Percentiles rank a stretch among this genome's conserved stretches.
Conservation (phyloP, 2,888 invertebrate species). For the Oscheius sp. region DNA sequence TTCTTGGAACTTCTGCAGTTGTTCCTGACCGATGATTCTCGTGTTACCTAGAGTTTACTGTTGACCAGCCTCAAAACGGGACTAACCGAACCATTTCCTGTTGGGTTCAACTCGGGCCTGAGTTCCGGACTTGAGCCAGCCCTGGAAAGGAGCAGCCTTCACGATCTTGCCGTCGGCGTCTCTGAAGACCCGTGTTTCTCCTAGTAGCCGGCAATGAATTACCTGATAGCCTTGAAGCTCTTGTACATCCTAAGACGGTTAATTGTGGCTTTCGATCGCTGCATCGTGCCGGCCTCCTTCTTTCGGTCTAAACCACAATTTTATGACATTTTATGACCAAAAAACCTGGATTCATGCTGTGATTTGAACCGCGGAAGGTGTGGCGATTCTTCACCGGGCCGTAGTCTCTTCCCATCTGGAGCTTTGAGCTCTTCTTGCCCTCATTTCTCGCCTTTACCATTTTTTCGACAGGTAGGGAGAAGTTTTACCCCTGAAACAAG, state of each 20-base stretch:
- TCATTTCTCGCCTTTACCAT: constrained; percentile 58
- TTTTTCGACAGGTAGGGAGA: constrained; percentile 7
- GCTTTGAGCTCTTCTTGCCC: constrained; percentile 57
- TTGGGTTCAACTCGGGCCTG: constrained; percentile 95
- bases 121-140: constrained; percentile 87
- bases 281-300: constrained; percentile 37
- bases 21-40: constrained; percentile 88
- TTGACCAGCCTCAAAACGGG: background rate
- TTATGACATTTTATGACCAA: background rate
- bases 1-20: constrained; percentile 81
- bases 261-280: constrained; percentile 87
- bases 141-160: constrained; percentile 94
- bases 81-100: constrained; percentile 93
- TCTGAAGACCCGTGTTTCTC: constrained; percentile 66
- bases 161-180: constrained; percentile 88
- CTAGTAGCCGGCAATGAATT: background rate
- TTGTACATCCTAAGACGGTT: constrained; percentile 97
- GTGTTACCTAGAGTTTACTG: constrained; percentile 81
- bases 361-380: constrained; percentile 80
- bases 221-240: constrained; percentile 92
- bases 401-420: constrained; percentile 57
- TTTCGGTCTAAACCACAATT: background rate
- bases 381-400: constrained; percentile 57
- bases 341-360: constrained; percentile 92
- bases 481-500: constrained; percentile 20